Evolutionary conservation across 2,888 invertebrate genomes (phyloP).

Genomic region (Ennomos fuscantarius): DNA sequence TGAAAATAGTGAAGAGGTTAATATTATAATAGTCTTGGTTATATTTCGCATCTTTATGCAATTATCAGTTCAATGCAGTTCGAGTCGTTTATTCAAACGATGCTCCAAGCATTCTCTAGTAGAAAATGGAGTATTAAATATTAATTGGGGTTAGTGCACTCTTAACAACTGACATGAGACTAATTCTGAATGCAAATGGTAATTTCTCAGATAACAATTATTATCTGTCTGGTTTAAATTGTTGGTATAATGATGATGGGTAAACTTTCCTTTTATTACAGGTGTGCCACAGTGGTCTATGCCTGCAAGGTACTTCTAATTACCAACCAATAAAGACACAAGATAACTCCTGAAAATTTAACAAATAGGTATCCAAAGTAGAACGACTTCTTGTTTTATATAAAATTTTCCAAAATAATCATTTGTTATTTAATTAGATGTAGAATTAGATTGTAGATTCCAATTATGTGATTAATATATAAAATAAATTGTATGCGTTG

Average conservation of each 20-base stretch:
- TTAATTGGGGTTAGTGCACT: conserved; percentile 15
- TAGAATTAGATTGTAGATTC: conserved; percentile 6
- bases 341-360: conserved; percentile 3
- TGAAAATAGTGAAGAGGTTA: too few species aligned
- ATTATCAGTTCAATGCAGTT: too few species aligned
- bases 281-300: conserved; percentile 37
- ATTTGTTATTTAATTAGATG: conserved; percentile 4
- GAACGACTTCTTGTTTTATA: conserved; percentile 2
- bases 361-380: conserved; percentile 17
- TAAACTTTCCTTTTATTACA: conserved; percentile 30
- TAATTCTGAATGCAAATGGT: not conserved
- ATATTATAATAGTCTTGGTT: too few species aligned
- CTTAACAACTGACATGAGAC: not conserved
- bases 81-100: too few species aligned
- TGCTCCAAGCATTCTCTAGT: too few species aligned
- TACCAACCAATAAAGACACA: not conserved
- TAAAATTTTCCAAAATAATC: not conserved
- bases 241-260: not conserved
- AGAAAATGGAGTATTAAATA: not conserved
- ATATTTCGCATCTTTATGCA: too few species aligned
- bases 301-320: conserved; percentile 31
- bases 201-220: conserved; percentile 1
- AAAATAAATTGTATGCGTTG: too few species aligned
- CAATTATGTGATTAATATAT: conserved; percentile 4
- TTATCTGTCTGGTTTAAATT: conserved; percentile 1